Evolutionary conservation across 2,797 vertebrate genomes (phyloP).

Genomic region (Anomalospiza imberbis): DNA sequence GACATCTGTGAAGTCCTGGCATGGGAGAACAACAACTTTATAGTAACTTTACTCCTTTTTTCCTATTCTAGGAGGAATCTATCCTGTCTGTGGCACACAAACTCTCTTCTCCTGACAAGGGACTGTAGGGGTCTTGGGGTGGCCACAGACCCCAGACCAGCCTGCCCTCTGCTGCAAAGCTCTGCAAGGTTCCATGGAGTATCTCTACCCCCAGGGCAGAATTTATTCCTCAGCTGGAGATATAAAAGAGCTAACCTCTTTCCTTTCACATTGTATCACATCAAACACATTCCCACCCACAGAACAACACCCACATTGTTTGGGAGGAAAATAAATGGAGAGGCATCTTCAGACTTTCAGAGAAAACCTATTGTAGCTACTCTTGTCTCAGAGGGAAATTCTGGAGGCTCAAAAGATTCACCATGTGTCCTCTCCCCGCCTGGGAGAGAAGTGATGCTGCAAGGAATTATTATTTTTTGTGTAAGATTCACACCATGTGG

Average conservation of each 20-base stretch:
- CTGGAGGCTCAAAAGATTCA: neutral
- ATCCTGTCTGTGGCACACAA: fast-evolving
- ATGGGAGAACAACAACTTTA: neutral
- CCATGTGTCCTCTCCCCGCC: neutral
- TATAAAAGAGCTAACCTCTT: neutral
- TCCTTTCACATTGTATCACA: neutral
- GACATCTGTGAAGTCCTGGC: neutral
- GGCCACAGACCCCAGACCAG: neutral
- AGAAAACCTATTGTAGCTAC: neutral
- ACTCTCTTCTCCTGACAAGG: neutral
- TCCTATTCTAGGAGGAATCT: neutral
- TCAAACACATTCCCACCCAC: slow-evolving; percentile 2
- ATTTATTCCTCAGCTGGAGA: neutral
- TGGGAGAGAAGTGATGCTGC: neutral
- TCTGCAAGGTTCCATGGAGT: neutral
- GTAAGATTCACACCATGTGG: neutral
- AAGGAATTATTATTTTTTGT: neutral
- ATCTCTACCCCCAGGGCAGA: neutral
- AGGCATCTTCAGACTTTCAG: neutral
- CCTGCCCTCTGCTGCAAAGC: neutral
- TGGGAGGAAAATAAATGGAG: slow-evolving; percentile 14
- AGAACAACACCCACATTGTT: neutral
- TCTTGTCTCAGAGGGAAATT: neutral
- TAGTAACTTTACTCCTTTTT: neutral
- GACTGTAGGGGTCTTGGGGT: too few relatives aligned